Evolutionary conservation across 2,888 invertebrate species (phyloP).

Genomic region (Eupithecia inturbata): DNA sequence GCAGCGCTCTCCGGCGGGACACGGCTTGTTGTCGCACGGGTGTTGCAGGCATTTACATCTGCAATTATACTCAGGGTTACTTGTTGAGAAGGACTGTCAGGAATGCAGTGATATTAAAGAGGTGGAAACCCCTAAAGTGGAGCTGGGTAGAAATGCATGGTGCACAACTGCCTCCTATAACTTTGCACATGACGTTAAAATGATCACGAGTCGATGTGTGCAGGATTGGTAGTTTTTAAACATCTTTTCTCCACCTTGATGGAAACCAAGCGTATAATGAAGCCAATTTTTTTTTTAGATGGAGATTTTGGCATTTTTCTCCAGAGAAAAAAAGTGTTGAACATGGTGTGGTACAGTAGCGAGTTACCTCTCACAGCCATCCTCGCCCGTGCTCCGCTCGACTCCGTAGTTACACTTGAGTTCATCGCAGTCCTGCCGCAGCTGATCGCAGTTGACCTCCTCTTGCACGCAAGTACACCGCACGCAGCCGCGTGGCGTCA

Average conservation of each 20-base stretch:
- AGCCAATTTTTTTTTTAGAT: neutral
- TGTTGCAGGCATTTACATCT: slow-evolving; percentile 77
- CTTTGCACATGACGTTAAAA: too few species aligned
- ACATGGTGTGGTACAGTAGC: neutral
- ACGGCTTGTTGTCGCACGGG: slow-evolving; percentile 87
- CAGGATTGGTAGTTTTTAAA: neutral
- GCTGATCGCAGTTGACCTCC: slow-evolving; percentile 81
- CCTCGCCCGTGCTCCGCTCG: slow-evolving; percentile 64
- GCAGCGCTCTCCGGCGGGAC: slow-evolving; percentile 87
- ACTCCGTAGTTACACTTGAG: slow-evolving; percentile 89
- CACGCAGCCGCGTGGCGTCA: slow-evolving; percentile 83
- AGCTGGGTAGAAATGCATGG: neutral
- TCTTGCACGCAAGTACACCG: slow-evolving; percentile 81
- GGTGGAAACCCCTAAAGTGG: neutral
- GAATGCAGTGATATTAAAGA: neutral
- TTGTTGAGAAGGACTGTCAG: neutral
- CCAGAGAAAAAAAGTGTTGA: neutral
- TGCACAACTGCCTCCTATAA: too few species aligned
- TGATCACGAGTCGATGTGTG: neutral
- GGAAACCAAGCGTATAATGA: neutral
- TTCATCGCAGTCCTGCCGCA: slow-evolving; percentile 84
- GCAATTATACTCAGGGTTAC: neutral
- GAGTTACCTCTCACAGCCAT: slow-evolving; percentile 65
- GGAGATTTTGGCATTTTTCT: neutral
- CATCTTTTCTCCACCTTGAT: neutral